Conservation (phyloP, 2,113 vertebrate genomes). For the Brachionichthys hirsutus region DNA sequence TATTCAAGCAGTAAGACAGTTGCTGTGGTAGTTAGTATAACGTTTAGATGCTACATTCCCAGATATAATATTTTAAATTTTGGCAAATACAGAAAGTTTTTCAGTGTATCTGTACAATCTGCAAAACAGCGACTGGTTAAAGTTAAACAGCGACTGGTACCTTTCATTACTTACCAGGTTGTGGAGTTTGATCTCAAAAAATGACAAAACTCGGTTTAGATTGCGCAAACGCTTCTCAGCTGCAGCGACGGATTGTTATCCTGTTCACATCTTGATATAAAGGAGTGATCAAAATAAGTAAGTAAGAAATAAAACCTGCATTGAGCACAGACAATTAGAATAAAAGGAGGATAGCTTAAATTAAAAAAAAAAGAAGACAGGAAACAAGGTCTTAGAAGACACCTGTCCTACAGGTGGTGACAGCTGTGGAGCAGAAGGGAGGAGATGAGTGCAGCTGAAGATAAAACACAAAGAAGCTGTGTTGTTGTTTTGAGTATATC, state of each 20-base stretch:
- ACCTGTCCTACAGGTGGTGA: slow-evolving; percentile 47
- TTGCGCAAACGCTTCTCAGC: neutral
- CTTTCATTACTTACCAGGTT: too few relatives aligned
- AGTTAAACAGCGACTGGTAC: too few relatives aligned
- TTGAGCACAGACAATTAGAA: slow-evolving; percentile 17
- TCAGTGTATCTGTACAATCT: too few relatives aligned
- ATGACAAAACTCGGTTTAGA: too few relatives aligned
- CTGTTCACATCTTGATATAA: slow-evolving; percentile 16
- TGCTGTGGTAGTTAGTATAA: too few relatives aligned
- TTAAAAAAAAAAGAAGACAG: slow-evolving; percentile 34
- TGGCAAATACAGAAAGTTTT: too few relatives aligned
- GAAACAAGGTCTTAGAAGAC: slow-evolving; percentile 41
- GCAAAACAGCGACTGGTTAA: too few relatives aligned
- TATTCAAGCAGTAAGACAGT: too few relatives aligned
- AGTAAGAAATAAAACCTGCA: slow-evolving; percentile 2
- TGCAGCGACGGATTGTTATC: slow-evolving; percentile 8
- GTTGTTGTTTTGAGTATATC: slow-evolving; percentile 34
- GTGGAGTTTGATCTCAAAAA: too few relatives aligned
- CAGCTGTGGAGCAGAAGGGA: slow-evolving; percentile 60
- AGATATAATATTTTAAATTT: too few relatives aligned
- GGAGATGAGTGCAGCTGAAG: slow-evolving; percentile 47
- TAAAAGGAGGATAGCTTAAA: slow-evolving; percentile 29
- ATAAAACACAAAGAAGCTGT: slow-evolving; percentile 57
- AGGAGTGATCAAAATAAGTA: neutral
- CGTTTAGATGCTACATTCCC: too few relatives aligned